Conservation (phyloP, 2,113 vertebrate genomes). For the Anarhynchus alexandrinus region DNA sequence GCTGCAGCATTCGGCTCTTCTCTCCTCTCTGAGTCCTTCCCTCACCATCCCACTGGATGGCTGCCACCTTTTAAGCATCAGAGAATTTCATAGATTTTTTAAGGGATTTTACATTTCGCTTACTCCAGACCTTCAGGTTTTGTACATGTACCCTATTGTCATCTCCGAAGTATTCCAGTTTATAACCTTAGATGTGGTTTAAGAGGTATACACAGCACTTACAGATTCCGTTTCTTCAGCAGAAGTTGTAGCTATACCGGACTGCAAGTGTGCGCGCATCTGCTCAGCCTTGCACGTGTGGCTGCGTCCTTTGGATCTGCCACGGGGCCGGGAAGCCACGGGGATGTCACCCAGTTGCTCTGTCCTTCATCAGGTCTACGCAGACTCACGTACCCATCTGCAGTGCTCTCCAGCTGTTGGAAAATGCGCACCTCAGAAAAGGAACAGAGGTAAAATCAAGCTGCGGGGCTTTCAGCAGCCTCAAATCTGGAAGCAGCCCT, state of each 20-base stretch:
- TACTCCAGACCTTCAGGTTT: background rate
- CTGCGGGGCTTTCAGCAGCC: background rate
- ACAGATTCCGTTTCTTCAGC: background rate
- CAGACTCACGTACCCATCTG: background rate
- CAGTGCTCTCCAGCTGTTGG: background rate
- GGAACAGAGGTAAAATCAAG: background rate
- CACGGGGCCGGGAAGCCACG: background rate
- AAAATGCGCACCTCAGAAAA: background rate
- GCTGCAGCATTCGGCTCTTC: background rate
- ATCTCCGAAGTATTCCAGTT: background rate
- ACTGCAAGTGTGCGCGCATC: background rate
- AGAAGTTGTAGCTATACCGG: background rate
- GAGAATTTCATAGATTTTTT: background rate
- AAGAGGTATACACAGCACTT: background rate
- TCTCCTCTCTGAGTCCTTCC: background rate
- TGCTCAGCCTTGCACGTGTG: background rate
- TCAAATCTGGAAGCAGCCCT: background rate
- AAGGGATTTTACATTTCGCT: background rate
- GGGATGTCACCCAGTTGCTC: background rate
- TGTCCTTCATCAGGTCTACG: background rate
- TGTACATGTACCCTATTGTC: background rate
- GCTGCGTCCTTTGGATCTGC: background rate
- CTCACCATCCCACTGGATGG: background rate
- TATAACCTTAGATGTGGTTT: background rate
- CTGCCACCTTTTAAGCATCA: background rate